phyloP scores from a whole-genome alignment of 30 jellyfish, hydroid and myxozoan species.

The Catostylus mosaicus region DNA sequence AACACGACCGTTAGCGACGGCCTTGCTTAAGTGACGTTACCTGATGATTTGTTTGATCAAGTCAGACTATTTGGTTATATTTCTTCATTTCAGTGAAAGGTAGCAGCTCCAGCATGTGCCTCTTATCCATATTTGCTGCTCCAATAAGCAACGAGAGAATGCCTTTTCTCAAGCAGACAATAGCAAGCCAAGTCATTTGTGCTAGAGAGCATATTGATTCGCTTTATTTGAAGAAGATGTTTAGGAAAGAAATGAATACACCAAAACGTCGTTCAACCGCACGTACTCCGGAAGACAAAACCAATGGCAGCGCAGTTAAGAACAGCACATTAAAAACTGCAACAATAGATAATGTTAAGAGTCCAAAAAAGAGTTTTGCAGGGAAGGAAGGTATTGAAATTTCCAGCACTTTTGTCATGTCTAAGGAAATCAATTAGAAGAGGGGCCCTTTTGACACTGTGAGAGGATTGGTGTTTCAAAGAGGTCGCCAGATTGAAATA shows the following conservation, averaged over 20 bases:
- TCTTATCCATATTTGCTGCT: conserved; percentile 26
- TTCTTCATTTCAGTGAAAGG: conserved; percentile 40
- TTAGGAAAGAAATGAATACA: conserved; percentile 7
- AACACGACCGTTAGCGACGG: no score
- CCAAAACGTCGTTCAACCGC: neutral
- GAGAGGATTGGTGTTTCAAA: no score
- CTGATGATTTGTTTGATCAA: no score
- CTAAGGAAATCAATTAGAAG: no score
- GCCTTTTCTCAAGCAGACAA: neutral
- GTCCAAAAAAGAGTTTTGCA: conserved; percentile 32
- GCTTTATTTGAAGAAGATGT: conserved; percentile 29
- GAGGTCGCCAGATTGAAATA: no score
- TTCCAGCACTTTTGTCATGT: no score
- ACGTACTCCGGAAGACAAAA: conserved; percentile 2
- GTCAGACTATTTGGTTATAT: no score
- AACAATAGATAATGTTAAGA: neutral
- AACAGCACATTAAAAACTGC: neutral
- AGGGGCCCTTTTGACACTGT: no score
- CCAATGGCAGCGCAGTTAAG: neutral
- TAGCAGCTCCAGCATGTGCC: conserved; percentile 27
- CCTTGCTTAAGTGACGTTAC: no score
- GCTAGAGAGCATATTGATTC: conserved; percentile 62
- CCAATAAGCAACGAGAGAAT: neutral
- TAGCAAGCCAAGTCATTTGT: conserved; percentile 40
- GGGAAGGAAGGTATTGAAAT: conserved; percentile 65